Evolutionary conservation across 2,888 invertebrate species (phyloP).

Genomic region (Rhagium mordax): DNA sequence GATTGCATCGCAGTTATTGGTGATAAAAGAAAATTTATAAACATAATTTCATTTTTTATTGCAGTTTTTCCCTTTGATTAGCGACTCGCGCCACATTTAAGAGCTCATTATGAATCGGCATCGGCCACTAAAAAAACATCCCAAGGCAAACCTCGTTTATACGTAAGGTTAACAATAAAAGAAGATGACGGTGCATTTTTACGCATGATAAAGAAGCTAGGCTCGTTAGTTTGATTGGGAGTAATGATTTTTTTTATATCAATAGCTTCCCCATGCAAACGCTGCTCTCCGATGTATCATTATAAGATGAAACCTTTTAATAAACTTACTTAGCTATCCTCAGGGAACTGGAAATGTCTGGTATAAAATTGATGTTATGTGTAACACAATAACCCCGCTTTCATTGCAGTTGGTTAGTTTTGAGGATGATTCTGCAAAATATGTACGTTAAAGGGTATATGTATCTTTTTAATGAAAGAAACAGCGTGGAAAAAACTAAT

Average conservation of each 20-base stretch:
- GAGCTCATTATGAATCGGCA: constrained; percentile 6
- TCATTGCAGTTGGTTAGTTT: neutral
- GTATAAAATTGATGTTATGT: neutral
- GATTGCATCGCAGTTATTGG: neutral
- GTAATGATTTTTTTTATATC: constrained; percentile 11
- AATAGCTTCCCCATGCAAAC: constrained; percentile 19
- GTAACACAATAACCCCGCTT: neutral
- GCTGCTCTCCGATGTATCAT: constrained; percentile 16
- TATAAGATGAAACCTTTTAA: constrained; percentile 21
- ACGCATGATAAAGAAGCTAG: constrained; percentile 11
- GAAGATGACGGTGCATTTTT: constrained; percentile 23
- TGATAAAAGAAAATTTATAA: neutral
- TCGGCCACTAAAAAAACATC: constrained; percentile 16
- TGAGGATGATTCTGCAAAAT: neutral
- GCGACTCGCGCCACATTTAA: constrained; percentile 23
- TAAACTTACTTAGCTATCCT: constrained; percentile 10
- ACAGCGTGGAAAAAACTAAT: neutral
- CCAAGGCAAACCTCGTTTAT: constrained; percentile 14
- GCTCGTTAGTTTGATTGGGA: constrained; percentile 28
- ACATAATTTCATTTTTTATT: neutral
- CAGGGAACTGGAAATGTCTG: constrained; percentile 17
- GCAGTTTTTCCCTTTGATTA: constrained; percentile 20
- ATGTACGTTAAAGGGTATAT: neutral
- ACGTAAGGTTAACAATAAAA: constrained; percentile 24
- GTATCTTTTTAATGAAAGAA: neutral